Evolutionary conservation across 2,888 invertebrate species (phyloP).

Genomic region (Tipula lateralis): DNA sequence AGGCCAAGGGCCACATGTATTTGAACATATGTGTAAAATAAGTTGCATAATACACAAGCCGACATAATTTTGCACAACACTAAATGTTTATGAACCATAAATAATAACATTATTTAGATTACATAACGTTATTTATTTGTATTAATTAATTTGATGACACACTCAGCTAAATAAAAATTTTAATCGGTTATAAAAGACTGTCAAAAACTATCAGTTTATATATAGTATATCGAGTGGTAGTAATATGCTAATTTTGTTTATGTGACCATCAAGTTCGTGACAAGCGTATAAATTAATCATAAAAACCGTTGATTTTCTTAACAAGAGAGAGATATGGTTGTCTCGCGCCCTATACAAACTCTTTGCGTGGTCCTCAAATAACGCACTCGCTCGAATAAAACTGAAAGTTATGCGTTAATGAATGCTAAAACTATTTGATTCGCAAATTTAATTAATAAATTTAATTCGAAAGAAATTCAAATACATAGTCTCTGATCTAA

Average conservation of each 20-base stretch:
- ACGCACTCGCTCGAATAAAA: too few relatives aligned
- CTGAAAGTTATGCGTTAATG: not conserved
- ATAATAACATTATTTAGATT: not conserved
- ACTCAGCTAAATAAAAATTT: not conserved
- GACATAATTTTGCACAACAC: not conserved
- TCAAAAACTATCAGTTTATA: not conserved
- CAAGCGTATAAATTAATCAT: not conserved
- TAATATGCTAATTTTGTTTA: not conserved
- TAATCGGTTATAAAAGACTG: not conserved
- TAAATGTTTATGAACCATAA: not conserved
- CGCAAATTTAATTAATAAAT: not conserved
- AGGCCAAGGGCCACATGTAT: not conserved
- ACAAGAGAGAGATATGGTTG: not conserved
- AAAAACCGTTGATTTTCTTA: not conserved
- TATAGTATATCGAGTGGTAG: not conserved
- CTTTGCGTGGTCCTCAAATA: not conserved
- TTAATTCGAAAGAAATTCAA: not conserved
- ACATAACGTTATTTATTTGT: not conserved
- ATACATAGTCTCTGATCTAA: not conserved
- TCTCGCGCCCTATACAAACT: not conserved
- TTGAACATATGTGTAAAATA: not conserved
- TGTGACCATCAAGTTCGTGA: not conserved
- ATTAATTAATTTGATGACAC: not conserved
- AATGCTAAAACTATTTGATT: not conserved
- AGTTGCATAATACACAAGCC: not conserved